Evolutionary conservation across 2,113 vertebrate species (phyloP).

Genomic region (Bufo gargarizans): DNA sequence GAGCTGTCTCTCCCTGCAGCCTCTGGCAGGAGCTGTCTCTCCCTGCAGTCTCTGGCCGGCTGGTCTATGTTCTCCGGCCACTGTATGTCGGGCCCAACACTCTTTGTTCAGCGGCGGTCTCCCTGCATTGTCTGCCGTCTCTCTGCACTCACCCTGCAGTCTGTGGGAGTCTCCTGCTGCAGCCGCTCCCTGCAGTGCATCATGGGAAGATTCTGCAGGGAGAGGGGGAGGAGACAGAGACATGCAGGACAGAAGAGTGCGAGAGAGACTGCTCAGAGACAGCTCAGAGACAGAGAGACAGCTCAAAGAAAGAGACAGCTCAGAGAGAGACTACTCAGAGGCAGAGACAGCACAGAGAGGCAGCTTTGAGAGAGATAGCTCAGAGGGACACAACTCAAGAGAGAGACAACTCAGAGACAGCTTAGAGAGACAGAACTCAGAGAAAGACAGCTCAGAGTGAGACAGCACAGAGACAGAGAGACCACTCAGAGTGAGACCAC

Average conservation of each 20-base stretch:
- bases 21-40: background rate
- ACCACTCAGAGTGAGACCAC: too few relatives aligned
- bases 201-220: conserved; percentile 36
- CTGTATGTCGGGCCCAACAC: background rate
- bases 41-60: background rate
- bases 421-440: background rate
- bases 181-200: conserved; percentile 35
- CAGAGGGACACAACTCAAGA: background rate
- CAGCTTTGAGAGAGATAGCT: background rate
- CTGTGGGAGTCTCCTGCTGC: conserved; percentile 11
- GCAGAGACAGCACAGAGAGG: background rate
- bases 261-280: too few relatives aligned
- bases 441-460: background rate
- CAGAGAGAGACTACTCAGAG: too few relatives aligned
- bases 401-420: background rate
- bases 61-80: background rate
- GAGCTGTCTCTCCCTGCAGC: background rate
- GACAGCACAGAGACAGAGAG: background rate
- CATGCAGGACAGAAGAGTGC: background rate
- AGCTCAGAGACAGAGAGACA: too few relatives aligned
- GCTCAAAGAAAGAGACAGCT: background rate
- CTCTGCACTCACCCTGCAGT: background rate
- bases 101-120: background rate
- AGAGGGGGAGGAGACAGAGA: conserved; percentile 33
- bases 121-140: background rate